phyloP scores from a whole-genome alignment of 2,113 vertebrate species.

The Eolophus roseicapilla region DNA sequence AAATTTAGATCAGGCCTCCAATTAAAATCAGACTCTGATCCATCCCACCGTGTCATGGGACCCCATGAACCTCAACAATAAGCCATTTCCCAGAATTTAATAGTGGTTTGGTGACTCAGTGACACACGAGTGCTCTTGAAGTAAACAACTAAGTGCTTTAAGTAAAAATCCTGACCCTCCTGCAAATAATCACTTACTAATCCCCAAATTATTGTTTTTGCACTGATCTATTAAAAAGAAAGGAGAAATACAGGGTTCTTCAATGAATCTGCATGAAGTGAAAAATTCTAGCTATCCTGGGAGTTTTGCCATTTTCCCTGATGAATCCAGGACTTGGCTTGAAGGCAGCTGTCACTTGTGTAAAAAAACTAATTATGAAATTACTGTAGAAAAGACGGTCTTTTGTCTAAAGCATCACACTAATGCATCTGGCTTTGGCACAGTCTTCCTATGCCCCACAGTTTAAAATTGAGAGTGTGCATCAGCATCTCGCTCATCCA shows the following conservation, averaged over 20 bases:
- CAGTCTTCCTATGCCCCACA: not conserved
- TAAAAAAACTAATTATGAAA: constrained; percentile 20
- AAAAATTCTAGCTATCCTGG: constrained; percentile 32
- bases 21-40: constrained; percentile 1
- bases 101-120: constrained; percentile 65
- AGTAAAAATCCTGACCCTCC: constrained; percentile 20
- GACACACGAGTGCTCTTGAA: constrained; percentile 31
- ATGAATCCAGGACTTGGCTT: constrained; percentile 9
- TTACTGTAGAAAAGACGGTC: not conserved
- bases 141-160: constrained; percentile 30
- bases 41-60: not conserved
- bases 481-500: not conserved
- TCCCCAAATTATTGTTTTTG: not conserved
- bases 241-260: constrained; percentile 5
- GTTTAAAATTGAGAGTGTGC: not conserved
- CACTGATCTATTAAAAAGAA: not conserved
- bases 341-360: constrained; percentile 14
- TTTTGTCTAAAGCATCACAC: constrained; percentile 13
- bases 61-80: constrained; percentile 20
- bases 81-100: constrained; percentile 51
- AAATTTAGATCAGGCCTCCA: not conserved
- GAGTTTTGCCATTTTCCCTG: constrained; percentile 42
- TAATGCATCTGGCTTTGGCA: not conserved
- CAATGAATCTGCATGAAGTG: not conserved
- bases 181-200: constrained; percentile 49